Base-by-base conservation (phyloP, 1,140 invertebrate genomes). In the Agraylea sexmaculata region DNA sequence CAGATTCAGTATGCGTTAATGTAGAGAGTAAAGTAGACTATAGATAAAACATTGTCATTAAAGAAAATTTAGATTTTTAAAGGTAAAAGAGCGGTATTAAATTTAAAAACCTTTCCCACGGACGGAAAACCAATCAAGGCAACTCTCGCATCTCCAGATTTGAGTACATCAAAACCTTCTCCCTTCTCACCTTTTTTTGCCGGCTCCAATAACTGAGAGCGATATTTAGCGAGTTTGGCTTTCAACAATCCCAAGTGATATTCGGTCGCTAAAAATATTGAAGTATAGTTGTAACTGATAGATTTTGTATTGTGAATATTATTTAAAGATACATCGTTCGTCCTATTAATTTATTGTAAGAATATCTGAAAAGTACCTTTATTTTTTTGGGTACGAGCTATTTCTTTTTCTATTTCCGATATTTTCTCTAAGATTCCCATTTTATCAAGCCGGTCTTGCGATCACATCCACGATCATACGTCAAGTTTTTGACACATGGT, bases 371-470 rank as follows among this genome's bases (percentile, higher is more conserved):
- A 17, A 10, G 42, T 69, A 95, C 92, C 92, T 87, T 97, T 99
- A 70, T 99, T 99, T 68, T 99, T 99, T 64, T 99, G 95, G 17
- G 95, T 99, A 51, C 93, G 70, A 4, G 89, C 83, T 36, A 99
- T 99, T 81, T 99, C 96, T 53, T 81, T 84, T 62, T 98, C 93
- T 41, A 97, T 96, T 75, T 98, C 93, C 1, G 87, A 81, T 62
- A 98, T 97, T 74, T 94, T 97, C 56, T 98, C 93, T 50, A 96
- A 67, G 59, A 97, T 96, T 48, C 93, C 92, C 93, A 98, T 97
- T 57, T 56, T 29, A 56, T 56, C 53, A 50, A 62, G 50, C 64
- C 49, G 50, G 52, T 64, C 40, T 46, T 66, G 33, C 49, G 72
- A 59, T 54, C 63, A 37, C 42, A 73, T 58, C 57, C 4, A n/a